Evolutionary conservation across 2,113 vertebrate species (phyloP), one percentile per base, ranked within the genome.

Genomic region (Willisornis vidua): DNA sequence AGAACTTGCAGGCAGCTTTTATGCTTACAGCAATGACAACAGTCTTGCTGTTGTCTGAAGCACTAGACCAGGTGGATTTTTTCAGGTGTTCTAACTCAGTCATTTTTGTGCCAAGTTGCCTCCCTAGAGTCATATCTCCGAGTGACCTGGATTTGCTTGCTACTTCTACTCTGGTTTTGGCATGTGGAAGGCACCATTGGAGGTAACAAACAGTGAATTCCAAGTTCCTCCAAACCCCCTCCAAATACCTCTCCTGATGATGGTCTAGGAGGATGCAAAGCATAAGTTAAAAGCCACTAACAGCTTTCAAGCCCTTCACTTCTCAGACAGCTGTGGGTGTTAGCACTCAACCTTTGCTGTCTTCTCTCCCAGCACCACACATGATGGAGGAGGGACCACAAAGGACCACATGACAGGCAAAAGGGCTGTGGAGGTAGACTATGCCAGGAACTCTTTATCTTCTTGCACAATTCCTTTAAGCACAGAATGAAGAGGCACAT

Each of bases 381-480:
- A 5, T 11, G 35, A 43, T 1, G 1, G 43, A 71, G 39, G 51
- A 93, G 31, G 59, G 33, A 86, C 33, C 46, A 73, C 54, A 79
- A 61, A 65, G 45, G 37, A 54, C 28, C 19, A 55, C 0, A 1
- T 55, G 41, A 63, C 18, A 45, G 37, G 26, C 3, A 2, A 85
- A 75, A n/a, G 46, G 41, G n/a, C 63, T 83, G 20, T 70, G 48
- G 25, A 86, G 20, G 20, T 35, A 66, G n/a, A 25, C 41, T 62
- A 20, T 26, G 46, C 31, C 48, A 67, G 49, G 35, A 85, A 54
- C 43, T 37, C 55, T 29, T 29, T 31, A 22, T 80, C 39, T 85
- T 90, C 83, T 88, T 89, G 62, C 72, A 81, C 49, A 89, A 79
- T 17, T 87, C 12, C 43, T 90, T 80, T 58, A 92, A 92, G 55